Conservation (phyloP, 2,888 invertebrate genomes). For the Hecatera dysodea region DNA sequence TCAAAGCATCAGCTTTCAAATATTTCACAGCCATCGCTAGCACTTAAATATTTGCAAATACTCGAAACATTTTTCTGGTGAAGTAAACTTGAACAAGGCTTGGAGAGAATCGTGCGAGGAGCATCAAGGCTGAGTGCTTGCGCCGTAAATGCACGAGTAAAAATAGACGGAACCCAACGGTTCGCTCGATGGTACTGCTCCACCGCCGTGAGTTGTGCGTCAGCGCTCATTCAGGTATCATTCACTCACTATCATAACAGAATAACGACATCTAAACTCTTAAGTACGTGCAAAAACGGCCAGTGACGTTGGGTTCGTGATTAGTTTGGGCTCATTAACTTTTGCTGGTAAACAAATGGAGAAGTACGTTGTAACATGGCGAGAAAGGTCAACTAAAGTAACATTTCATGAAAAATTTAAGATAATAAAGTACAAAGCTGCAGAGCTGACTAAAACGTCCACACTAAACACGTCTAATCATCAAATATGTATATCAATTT, state of each 20-base stretch:
- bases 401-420: neutral
- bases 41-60: conserved; percentile 21
- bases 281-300: conserved; percentile 19
- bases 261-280: conserved; percentile 43
- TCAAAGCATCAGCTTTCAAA: conserved; percentile 8
- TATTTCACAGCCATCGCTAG: neutral
- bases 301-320: conserved; percentile 36
- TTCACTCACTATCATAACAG: conserved; percentile 50
- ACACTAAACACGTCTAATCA: neutral
- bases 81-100: conserved; percentile 62
- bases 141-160: conserved; percentile 82
- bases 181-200: conserved; percentile 77
- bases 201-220: conserved; percentile 63
- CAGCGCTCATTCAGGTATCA: conserved; percentile 72
- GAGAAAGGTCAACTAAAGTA: neutral
- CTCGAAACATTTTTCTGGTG: conserved; percentile 22
- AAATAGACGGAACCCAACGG: conserved; percentile 80
- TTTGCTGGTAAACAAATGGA: conserved; percentile 35
- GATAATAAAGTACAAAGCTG: neutral
- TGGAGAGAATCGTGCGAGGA: conserved; percentile 57
- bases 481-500: neutral
- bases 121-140: conserved; percentile 82
- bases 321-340: conserved; percentile 40
- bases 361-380: conserved; percentile 6
- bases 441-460: neutral